Evolutionary conservation across 2,888 invertebrate genomes (phyloP), one percentile per base, ranked within the genome.

Genomic region (Agrotis exclamationis): DNA sequence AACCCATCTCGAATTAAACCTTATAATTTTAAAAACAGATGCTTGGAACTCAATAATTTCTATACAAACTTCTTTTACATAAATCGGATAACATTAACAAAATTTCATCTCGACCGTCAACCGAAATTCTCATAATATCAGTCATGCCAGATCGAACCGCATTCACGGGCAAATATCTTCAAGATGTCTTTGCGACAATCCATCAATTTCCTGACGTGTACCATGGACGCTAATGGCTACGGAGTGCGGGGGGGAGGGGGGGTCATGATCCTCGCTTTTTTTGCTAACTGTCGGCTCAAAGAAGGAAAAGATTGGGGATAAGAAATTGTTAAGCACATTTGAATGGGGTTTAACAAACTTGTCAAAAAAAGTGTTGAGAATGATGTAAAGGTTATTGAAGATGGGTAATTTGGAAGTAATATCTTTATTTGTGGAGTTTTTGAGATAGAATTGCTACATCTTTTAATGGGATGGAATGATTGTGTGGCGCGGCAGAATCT

Each of bases 161-260:
- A 85, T 84, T 84, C 74, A 80, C 54, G 58, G 45, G 60, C 67
- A 74, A 79, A 80, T 79, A 80, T 83, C 86, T 82, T 62, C 53
- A 72, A 70, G 77, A 79, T 70, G 78, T 86, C 79, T 78, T 60
- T 63, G 22, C 70, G 62, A 70, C 82, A 69, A 89, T 89, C 88
- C 85, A 88, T 88, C 90, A 89, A 86, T 85, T 76, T 80, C 72
- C 56, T 79, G 86, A 87, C 86, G 81, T 82, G 78, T 77, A 86
- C 82, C 82, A 78, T 50, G 67, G 67, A 65, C 80, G 83, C 83
- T 88, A 88, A 89, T 87, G 88, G 87, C 82, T 65, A 53, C 63
- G 44, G 47, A 70, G 75, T 45, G 62, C 60, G 72, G 68, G 67
- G 58, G 39, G 71, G 72, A 39, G 68, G 60, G 72, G 71, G 70